Base-by-base conservation (phyloP, 2,888 invertebrate genomes). In the Athripsodes cinereus region DNA sequence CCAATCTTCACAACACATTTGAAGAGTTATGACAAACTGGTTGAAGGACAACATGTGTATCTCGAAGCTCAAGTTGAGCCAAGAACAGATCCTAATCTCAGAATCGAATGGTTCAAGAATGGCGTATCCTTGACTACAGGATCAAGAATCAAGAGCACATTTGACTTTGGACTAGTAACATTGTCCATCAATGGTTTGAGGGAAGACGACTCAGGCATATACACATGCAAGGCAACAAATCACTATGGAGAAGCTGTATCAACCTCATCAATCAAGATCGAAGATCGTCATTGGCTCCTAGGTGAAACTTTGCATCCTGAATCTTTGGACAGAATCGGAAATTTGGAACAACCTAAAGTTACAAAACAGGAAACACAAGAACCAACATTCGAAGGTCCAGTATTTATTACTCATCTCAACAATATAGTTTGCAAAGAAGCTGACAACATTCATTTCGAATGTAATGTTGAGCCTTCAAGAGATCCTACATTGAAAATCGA, bases 161-260 rank as follows among this genome's bases (percentile, higher is more conserved):
- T 97, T 69, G 98, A 99, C 72, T 98, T 99, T 74, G 98, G 98
- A 51, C 82, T 96, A 61, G 97, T 98, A 0, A 92, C 95, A 0
- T 74, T 96, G 22, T 92, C 95, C 16, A 88, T 96, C 61, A 91
- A 92, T 69, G 87, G 92, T 2, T 69, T 95, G 47, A 83, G 96
- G 66, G 83, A 85, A 52, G 94, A 95, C 67, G 97, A 98, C 74
- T 93, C 93, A 2, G 97, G 96, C 5, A 89, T 95, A 66, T 98
- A 97, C 70, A 94, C 94, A 1, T 96, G 96, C 76, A 91, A 91
- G 73, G 97, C 96, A 1, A 90, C 88, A 11, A 98, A 98, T 71
- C 81, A 91, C 62, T 83, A 91, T 58, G 98, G 98, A 47, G 94
- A 96, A 79, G 96, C 96, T 56, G 92, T 94, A 18, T 95, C 96